Percentiles rank a stretch among this genome's conserved stretches.
These are phyloP conservation scores for Limnephilus rhombicus DNA, from an alignment of 2,888 invertebrate species.

Conservation along the genomic window DNA sequence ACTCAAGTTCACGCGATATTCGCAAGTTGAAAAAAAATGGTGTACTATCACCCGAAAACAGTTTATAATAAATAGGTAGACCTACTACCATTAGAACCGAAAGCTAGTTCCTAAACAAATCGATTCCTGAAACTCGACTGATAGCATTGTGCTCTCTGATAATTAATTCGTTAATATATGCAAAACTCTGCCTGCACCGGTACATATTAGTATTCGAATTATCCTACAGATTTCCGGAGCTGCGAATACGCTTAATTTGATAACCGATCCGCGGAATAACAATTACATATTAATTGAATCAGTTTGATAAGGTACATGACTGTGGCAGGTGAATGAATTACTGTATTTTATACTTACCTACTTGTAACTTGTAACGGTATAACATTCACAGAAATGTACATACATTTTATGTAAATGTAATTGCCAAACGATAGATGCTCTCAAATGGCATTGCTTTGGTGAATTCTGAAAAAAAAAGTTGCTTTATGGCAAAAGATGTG, in stretches of 20 bases:
- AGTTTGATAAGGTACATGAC: neutral
- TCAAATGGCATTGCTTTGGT: no score
- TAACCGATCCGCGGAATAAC: constrained; percentile 13
- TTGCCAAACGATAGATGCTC: no score
- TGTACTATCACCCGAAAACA: neutral
- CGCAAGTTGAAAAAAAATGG: neutral
- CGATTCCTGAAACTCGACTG: neutral
- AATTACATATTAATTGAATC: constrained; percentile 2
- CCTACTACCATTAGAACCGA: neutral
- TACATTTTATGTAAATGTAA: no score
- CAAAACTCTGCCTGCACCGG: neutral
- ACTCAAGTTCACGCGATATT: no score
- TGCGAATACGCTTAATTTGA: neutral
- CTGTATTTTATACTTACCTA: no score
- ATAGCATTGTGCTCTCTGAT: neutral
- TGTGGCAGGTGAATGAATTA: neutral
- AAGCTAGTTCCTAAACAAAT: neutral
- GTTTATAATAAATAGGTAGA: neutral
- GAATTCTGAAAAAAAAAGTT: no score
- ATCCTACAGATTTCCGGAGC: neutral
- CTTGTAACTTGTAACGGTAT: no score
- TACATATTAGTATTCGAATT: neutral
- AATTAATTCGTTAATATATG: neutral
- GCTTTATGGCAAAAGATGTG: no score
- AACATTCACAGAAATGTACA: neutral